phyloP scores from a whole-genome alignment of 2,888 invertebrate genomes.

The Oscheius sp. region DNA sequence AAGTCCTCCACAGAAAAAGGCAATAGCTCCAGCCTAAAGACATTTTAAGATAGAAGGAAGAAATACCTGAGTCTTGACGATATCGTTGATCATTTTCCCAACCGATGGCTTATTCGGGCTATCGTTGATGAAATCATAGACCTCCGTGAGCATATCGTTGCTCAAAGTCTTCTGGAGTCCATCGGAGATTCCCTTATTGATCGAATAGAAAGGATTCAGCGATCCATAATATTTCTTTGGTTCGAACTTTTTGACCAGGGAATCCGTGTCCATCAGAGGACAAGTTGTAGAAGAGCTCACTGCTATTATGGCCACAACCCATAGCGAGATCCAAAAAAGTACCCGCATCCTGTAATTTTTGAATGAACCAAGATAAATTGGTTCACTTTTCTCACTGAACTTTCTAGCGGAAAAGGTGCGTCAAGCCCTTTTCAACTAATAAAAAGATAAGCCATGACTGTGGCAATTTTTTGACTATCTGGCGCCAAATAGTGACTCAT shows the following conservation, averaged over 20 bases:
- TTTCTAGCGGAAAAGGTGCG: too few relatives aligned
- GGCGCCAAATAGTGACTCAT: too few relatives aligned
- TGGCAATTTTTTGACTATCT: too few relatives aligned
- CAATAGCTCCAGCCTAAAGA: slow-evolving; percentile 37
- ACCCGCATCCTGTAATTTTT: not conserved
- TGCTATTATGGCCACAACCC: not conserved
- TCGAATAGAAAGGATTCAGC: slow-evolving; percentile 37
- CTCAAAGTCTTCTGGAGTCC: slow-evolving; percentile 43
- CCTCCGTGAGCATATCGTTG: slow-evolving; percentile 30
- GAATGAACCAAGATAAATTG: too few relatives aligned
- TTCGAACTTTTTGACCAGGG: not conserved
- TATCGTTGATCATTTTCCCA: slow-evolving; percentile 34
- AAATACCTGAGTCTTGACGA: slow-evolving; percentile 38
- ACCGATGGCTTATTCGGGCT: slow-evolving; percentile 15
- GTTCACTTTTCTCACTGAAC: too few relatives aligned
- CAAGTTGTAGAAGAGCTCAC: not conserved
- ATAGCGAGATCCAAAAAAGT: not conserved
- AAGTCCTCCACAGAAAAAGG: slow-evolving; percentile 46
- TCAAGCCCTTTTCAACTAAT: too few relatives aligned
- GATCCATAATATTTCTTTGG: slow-evolving; percentile 6
- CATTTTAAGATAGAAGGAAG: not conserved
- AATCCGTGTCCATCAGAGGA: not conserved
- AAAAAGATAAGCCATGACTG: too few relatives aligned
- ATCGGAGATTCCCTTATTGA: slow-evolving; percentile 49
- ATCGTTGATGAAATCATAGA: slow-evolving; percentile 34